Evolutionary conservation across 2,113 vertebrate species (phyloP), one percentile per base, ranked within the genome.

Genomic region (Ictalurus punctatus): DNA sequence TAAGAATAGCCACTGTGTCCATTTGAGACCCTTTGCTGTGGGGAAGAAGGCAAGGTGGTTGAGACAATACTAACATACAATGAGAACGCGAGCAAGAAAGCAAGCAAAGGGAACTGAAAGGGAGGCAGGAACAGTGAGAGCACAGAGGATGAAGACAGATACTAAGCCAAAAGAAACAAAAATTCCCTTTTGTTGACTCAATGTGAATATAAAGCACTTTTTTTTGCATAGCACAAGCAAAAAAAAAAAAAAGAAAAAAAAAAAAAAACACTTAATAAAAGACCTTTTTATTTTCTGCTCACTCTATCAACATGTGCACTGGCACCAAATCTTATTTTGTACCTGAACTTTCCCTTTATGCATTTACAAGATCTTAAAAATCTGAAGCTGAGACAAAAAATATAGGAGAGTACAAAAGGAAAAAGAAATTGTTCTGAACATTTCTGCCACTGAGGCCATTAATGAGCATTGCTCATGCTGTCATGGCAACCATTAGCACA

Each of bases 391-490:
- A 78, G 81, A 52, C 74, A 54, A 67, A 90, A 48, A 90, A 86
- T 58, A 74, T 48, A 84, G 48, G 65, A 82, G 69, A 81, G 65
- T 37, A 17, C n/a, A 27, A 71, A 40, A 88, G 90, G 82, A 87
- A 73, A 86, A 92, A 94, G 93, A 94, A 92, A 93, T 93, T 91
- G 91, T 91, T 92, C 90, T 89, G 93, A 94, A 95, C 91, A 95
- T 95, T 95, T 93, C 94, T 93, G 95, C 92, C 93, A 93, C 94
- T 93, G 90, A 92, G 93, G 94, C 95, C 95, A 96, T 96, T 96
- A 96, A 95, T 95, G 94, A 95, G 95, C 95, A 96, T 95, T 96
- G 95, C 94, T 96, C 94, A 95, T 96, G 95, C 95, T 96, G 96
- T 95, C 95, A 96, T 96, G 95, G 95, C 94, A 96, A 96, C 95